Base-by-base conservation (phyloP, 2,113 vertebrate species). In the Bujurquina vittata region DNA sequence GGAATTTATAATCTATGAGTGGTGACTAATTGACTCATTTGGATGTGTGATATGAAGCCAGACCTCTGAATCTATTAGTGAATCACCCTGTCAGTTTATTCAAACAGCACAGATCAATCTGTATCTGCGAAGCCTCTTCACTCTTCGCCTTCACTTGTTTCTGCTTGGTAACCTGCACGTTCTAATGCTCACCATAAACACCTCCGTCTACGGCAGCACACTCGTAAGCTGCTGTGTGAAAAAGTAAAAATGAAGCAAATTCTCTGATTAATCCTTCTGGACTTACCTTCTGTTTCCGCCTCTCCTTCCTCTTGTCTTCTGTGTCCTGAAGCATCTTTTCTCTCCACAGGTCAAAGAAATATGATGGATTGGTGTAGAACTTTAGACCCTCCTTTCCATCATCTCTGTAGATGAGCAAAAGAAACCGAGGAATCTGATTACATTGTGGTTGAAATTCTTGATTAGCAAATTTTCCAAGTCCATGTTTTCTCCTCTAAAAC, bases 281-380 rank as follows among this genome's bases (percentile, higher is more conserved):
- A 85, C 86, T 4, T 96, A 99, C 98, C 97, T 99, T 99, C 91
- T 99, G 98, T 93, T 99, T 99, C 91, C 98, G 95, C 92, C 97
- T 97, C 91, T 99, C 98, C 94, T 99, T 99, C 91, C 98, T 96
- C 94, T 99, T 99, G 95, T 99, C 98, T 85, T 99, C 98, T 0
- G 98, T 99, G 94, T 99, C 98, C 94, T 99, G 98, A 86, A 99
- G 93, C 98, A 99, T 99, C 94, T 99, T 99, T 95, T 99, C 98
- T 90, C 98, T 97, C 98, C 98, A 99, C 52, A 99, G 95, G 89
- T 99, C 98, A 75, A 99, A 99, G 96, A 99, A 99, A 93, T 99
- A 99, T 0, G 98, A 99, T 52, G 98, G 98, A 93, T 99, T 99
- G 59, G 98, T 99, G 91, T 99, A 99, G 94, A 99, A 99, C 90